Base-by-base conservation (phyloP, 2,888 invertebrate species). In the Syritta pipiens region DNA sequence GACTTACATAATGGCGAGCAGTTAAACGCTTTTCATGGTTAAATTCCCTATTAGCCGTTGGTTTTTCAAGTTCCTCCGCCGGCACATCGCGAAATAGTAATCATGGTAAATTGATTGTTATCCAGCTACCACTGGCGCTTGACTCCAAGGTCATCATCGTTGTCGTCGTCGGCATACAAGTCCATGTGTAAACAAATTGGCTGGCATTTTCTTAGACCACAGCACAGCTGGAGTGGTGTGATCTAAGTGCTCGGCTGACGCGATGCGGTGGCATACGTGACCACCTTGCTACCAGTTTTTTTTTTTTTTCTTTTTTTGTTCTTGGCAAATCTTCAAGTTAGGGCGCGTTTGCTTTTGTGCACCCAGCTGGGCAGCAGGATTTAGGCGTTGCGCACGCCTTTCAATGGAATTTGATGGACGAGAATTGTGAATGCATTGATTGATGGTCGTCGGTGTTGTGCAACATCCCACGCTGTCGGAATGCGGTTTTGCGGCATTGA, bases 401-500 rank as follows among this genome's bases (percentile, higher is more conserved):
- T 46, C 14, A 37, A n/a, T 17, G 71, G 71, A 77, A 59, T 77
- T 77, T 55, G 60, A 72, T 72, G 60, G 53, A 65, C 65, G 26
- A 30, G 46, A 59, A 40, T 44, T 14, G 12, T 48, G 22, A 14
- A 26, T n/a, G 24, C 40, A 10, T 14, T 12, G 32, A 55, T 22
- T 24, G 57, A 14, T 20, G 32, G 22, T 63, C 63, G n/a, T n/a
- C n/a, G n/a, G n/a, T n/a, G n/a, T 77, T 77, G 22, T 46, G 76
- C 59, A 77, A 77, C 51, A 53, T 63, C 76, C 76, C 65, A 72
- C 77, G 59, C 77, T 65, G 55, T 72, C 72, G 65, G 77, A 77
- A 77, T 77, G 77, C 22, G 77, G 63, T 77, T 42, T 77, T 17
- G n/a, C 42, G 62, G 48, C 77, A 72, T 72, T 77, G 77, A 72